Evolutionary conservation across 2,888 invertebrate genomes (phyloP).

Genomic region (Malachius bipustulatus): DNA sequence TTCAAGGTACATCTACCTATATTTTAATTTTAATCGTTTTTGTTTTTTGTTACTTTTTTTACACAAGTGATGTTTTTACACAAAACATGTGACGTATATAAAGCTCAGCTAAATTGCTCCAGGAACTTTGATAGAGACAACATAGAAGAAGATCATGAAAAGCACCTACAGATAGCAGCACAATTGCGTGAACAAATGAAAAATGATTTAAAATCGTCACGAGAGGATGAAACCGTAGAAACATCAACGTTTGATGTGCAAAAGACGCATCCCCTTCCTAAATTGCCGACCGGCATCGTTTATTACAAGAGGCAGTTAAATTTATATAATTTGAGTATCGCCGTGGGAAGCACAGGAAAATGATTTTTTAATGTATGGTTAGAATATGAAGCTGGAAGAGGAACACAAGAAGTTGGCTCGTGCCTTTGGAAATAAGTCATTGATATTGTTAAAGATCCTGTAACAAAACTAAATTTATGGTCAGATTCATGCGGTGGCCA

Average conservation of each 20-base stretch:
- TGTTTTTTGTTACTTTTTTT: no score
- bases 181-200: constrained; percentile 7
- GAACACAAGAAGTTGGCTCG: constrained; percentile 21
- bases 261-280: constrained; percentile 17
- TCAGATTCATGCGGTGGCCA: constrained; percentile 18
- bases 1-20: no score
- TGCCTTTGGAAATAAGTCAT: constrained; percentile 13
- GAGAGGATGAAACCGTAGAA: constrained; percentile 6
- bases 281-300: constrained; percentile 17
- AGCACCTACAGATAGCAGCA: constrained; percentile 6
- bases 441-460: constrained; percentile 10
- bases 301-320: constrained; percentile 19
- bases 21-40: no score
- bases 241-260: constrained; percentile 4
- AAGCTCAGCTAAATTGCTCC: constrained; percentile 2
- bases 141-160: constrained; percentile 3
- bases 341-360: constrained; percentile 12
- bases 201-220: constrained; percentile 2
- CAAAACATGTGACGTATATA: background rate
- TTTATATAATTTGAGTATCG: constrained; percentile 20
- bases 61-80: no score
- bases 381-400: constrained; percentile 20
- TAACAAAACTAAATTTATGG: constrained; percentile 16
- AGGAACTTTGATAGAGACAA: background rate
- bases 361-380: constrained; percentile 14